Evolutionary conservation across 2,888 invertebrate genomes (phyloP).

Genomic region (Antitype chi): DNA sequence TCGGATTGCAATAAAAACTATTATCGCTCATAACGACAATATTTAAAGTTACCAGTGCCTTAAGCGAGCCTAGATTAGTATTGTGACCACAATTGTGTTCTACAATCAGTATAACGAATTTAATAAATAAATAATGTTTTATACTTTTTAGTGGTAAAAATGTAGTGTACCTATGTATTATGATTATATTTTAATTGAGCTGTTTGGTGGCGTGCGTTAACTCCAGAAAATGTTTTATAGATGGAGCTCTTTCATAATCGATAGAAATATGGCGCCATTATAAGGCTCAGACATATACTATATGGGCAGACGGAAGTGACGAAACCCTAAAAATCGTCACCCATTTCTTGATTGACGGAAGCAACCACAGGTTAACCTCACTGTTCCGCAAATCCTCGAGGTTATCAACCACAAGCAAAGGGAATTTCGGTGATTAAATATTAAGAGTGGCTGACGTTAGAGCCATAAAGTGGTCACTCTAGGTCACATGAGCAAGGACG

Average conservation of each 20-base stretch:
- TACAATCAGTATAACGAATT: too few species aligned
- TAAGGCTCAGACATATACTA: not conserved
- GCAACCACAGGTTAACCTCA: slow-evolving; percentile 4
- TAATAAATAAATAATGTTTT: too few species aligned
- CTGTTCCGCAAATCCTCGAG: slow-evolving; percentile 21
- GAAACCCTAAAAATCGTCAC: not conserved
- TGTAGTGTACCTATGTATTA: too few species aligned
- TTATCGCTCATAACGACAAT: too few species aligned
- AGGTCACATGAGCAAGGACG: slow-evolving; percentile 20
- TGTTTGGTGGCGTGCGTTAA: too few species aligned
- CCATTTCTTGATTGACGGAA: not conserved
- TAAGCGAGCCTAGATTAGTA: too few species aligned
- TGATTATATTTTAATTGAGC: too few species aligned
- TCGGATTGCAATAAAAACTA: too few species aligned
- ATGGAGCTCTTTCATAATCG: not conserved
- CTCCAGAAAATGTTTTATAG: not conserved
- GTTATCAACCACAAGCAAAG: slow-evolving; percentile 2
- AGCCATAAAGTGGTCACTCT: slow-evolving; percentile 1
- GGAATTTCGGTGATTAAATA: not conserved
- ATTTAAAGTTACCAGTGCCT: too few species aligned
- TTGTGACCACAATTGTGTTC: too few species aligned
- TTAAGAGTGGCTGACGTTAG: too few species aligned
- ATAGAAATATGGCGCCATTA: not conserved
- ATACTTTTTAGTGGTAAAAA: too few species aligned
- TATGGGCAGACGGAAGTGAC: not conserved